A percentile compares a stretch with the other conserved stretches of the same genome.
phyloP scores from a whole-genome alignment of 2,113 vertebrate genomes.

The Ariopsis seemanni region DNA sequence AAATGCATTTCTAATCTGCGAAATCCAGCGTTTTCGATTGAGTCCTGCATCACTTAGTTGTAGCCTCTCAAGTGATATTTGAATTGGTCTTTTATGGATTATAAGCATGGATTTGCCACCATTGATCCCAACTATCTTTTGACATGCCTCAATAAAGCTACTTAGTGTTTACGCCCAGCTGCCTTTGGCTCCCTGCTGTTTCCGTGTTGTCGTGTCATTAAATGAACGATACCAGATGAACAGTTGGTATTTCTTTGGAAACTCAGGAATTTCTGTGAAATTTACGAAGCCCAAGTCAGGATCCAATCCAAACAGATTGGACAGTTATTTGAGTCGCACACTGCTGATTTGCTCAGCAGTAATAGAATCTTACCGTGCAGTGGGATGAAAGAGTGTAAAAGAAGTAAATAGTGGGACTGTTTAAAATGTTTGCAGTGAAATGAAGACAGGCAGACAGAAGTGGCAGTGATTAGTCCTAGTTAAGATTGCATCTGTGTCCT shows the following conservation, averaged over 20 bases:
- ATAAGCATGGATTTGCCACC: background rate
- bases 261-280: background rate
- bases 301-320: background rate
- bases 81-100: background rate
- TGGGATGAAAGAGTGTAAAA: background rate
- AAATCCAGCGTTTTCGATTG: background rate
- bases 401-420: background rate
- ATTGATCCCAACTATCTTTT: background rate
- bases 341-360: background rate
- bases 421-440: slow-evolving; percentile 18
- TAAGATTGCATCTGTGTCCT: slow-evolving; percentile 67
- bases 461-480: slow-evolving; percentile 70
- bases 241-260: slow-evolving; percentile 7
- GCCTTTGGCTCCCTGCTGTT: background rate
- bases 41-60: background rate
- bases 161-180: background rate
- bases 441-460: slow-evolving; percentile 45
- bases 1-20: background rate
- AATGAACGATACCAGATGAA: background rate
- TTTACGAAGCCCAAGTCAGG: background rate
- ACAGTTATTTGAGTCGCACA: background rate
- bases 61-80: background rate
- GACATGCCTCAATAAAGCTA: background rate
- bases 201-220: background rate
- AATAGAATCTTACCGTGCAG: background rate